These are phyloP conservation scores for Ceratothoa steindachneri DNA, from an alignment of 2,888 invertebrate species.

Conservation along the genomic window DNA sequence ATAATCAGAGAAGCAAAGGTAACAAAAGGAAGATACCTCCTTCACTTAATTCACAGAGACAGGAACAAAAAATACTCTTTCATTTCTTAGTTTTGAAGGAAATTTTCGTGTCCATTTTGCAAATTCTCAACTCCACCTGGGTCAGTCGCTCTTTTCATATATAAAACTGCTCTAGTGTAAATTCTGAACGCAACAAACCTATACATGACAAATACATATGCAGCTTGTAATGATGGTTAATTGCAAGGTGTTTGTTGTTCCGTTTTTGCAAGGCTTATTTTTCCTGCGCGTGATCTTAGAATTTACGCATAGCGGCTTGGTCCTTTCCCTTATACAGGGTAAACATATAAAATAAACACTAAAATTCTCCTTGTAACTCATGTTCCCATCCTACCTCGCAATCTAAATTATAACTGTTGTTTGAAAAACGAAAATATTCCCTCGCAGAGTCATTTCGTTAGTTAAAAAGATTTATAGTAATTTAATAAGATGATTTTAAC, in stretches of 20 bases:
- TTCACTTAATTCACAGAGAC: not conserved
- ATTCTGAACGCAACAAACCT: slow-evolving; percentile 7
- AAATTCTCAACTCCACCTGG: too few species aligned
- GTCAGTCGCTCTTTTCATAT: too few species aligned
- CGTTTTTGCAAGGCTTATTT: not conserved
- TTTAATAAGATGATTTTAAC: slow-evolving; percentile 4
- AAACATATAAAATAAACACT: not conserved
- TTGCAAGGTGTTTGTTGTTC: not conserved
- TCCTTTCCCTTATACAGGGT: not conserved
- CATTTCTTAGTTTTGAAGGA: too few species aligned
- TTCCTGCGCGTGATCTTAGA: not conserved
- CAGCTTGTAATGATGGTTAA: slow-evolving; percentile 1
- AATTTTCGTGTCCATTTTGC: too few species aligned
- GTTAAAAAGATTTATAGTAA: slow-evolving; percentile 1
- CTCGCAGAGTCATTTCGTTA: not conserved
- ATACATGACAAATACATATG: slow-evolving; percentile 11
- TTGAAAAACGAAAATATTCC: not conserved
- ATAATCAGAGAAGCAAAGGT: not conserved
- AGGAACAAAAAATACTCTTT: not conserved
- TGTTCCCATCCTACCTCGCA: slow-evolving; percentile 13
- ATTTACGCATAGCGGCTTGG: not conserved
- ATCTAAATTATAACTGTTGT: not conserved
- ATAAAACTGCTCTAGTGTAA: too few species aligned
- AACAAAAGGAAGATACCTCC: not conserved
- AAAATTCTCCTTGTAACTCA: slow-evolving; percentile 9